Conservation (phyloP, 2,888 invertebrate species). For the Cistogaster globosa region DNA sequence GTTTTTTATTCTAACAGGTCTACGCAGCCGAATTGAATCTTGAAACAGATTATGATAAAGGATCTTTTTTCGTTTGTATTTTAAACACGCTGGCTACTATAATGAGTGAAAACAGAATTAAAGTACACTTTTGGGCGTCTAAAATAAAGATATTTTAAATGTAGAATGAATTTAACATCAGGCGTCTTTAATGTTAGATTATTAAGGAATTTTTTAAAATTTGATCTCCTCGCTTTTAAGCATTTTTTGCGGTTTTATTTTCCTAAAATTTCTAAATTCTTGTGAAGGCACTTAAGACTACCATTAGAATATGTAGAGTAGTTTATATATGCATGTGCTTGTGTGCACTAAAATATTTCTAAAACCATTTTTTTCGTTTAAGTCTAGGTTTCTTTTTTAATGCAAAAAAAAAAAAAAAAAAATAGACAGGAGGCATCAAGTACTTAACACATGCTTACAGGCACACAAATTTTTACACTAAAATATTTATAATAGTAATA, state of each 20-base stretch:
- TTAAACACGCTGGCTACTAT: too few relatives aligned
- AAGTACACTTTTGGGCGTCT: too few relatives aligned
- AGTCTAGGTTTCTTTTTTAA: neutral
- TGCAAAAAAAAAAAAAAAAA: conserved; percentile 47
- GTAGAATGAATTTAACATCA: too few relatives aligned
- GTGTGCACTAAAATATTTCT: neutral
- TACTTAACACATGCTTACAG: conserved; percentile 52
- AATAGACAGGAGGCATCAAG: conserved; percentile 58
- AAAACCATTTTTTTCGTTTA: neutral
- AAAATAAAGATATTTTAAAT: too few relatives aligned
- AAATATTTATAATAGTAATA: conserved; percentile 42
- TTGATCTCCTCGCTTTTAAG: too few relatives aligned
- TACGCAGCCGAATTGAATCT: too few relatives aligned
- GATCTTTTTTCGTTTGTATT: too few relatives aligned
- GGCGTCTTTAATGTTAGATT: too few relatives aligned
- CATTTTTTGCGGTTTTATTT: neutral
- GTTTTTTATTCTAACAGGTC: too few relatives aligned
- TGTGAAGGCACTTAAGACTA: conserved; percentile 28
- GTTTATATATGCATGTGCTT: neutral
- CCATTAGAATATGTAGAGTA: neutral
- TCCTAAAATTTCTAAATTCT: neutral
- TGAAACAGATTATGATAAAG: too few relatives aligned
- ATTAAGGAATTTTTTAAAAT: too few relatives aligned
- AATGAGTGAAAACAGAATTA: too few relatives aligned
- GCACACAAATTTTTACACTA: conserved; percentile 4